Evolutionary conservation across 2,113 vertebrate genomes (phyloP).

Genomic region (Triplophysa dalaica): DNA sequence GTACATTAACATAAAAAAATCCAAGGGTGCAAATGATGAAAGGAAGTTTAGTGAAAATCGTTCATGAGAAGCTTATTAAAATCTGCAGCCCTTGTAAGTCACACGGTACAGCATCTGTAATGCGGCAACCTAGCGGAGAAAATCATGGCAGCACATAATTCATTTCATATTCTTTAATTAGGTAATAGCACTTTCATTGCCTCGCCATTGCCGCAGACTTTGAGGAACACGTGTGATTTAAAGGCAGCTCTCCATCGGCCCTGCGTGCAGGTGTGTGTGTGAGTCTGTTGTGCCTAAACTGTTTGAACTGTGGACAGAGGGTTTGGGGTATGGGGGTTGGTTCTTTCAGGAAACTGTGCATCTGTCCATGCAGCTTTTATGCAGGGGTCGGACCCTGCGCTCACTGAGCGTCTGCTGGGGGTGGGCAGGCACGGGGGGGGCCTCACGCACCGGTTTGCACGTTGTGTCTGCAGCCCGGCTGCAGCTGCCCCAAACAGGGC

Average conservation of each 20-base stretch:
- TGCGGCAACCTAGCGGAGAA: not conserved
- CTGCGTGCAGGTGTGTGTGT: slow-evolving; percentile 37
- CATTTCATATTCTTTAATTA: slow-evolving; percentile 49
- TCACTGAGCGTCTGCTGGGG: slow-evolving; percentile 32
- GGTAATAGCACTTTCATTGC: slow-evolving; percentile 49
- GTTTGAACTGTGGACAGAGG: slow-evolving; percentile 35
- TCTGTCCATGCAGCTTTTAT: slow-evolving; percentile 56
- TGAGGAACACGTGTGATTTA: slow-evolving; percentile 37
- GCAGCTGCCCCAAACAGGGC: slow-evolving; percentile 57
- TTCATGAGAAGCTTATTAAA: slow-evolving; percentile 25
- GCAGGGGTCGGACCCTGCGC: slow-evolving; percentile 32
- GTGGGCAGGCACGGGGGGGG: slow-evolving; percentile 20
- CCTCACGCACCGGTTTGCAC: slow-evolving; percentile 42
- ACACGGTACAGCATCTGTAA: slow-evolving; percentile 11
- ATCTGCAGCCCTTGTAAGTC: slow-evolving; percentile 20
- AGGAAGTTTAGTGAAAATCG: slow-evolving; percentile 27
- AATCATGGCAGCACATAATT: slow-evolving; percentile 42
- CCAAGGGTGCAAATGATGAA: not conserved
- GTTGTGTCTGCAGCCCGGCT: slow-evolving; percentile 63
- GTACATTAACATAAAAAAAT: slow-evolving; percentile 12
- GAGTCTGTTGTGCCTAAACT: slow-evolving; percentile 31
- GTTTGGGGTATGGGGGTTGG: slow-evolving; percentile 20
- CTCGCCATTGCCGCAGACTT: slow-evolving; percentile 39
- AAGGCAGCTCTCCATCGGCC: slow-evolving; percentile 30
- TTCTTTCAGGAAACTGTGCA: slow-evolving; percentile 54